phyloP scores from a whole-genome alignment of 2,888 invertebrate genomes.

The Graphium colonna region DNA sequence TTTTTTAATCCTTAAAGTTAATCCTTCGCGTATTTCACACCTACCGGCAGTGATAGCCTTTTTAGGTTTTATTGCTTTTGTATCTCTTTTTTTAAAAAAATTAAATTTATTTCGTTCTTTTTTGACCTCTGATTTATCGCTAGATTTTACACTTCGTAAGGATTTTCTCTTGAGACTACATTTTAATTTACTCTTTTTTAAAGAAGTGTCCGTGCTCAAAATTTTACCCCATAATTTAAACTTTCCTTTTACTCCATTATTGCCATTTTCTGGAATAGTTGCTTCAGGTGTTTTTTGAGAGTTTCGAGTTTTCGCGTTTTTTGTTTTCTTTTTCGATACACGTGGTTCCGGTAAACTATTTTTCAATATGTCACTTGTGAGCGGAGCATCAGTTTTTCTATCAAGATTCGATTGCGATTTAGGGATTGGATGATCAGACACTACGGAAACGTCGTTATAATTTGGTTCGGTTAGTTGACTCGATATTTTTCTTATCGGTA shows the following conservation, averaged over 20 bases:
- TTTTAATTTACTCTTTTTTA: conserved; percentile 31
- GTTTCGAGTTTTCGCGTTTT: conserved; percentile 21
- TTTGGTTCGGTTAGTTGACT: conserved; percentile 37
- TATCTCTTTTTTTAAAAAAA: conserved; percentile 54
- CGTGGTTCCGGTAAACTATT: conserved; percentile 18
- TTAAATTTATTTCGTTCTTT: conserved; percentile 52
- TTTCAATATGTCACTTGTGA: conserved; percentile 20
- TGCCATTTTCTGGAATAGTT: conserved; percentile 40
- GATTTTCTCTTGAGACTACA: conserved; percentile 28
- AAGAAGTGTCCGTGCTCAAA: conserved; percentile 49
- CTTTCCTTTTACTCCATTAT: conserved; percentile 56
- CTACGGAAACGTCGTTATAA: conserved; percentile 54
- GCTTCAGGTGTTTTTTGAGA: conserved; percentile 5
- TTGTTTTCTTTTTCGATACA: conserved; percentile 24
- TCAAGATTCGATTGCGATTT: conserved; percentile 51
- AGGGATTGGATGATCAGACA: conserved; percentile 60
- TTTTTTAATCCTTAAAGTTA: conserved; percentile 45
- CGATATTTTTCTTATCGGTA: conserved; percentile 34
- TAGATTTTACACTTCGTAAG: conserved; percentile 26
- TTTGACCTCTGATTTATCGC: conserved; percentile 32
- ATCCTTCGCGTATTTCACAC: conserved; percentile 57
- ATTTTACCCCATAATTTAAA: conserved; percentile 64
- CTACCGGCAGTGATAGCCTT: conserved; percentile 55
- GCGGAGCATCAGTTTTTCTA: conserved; percentile 43
- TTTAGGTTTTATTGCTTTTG: conserved; percentile 39